phyloP scores from a whole-genome alignment of 2,113 vertebrate genomes.

The Athene cunicularia region DNA sequence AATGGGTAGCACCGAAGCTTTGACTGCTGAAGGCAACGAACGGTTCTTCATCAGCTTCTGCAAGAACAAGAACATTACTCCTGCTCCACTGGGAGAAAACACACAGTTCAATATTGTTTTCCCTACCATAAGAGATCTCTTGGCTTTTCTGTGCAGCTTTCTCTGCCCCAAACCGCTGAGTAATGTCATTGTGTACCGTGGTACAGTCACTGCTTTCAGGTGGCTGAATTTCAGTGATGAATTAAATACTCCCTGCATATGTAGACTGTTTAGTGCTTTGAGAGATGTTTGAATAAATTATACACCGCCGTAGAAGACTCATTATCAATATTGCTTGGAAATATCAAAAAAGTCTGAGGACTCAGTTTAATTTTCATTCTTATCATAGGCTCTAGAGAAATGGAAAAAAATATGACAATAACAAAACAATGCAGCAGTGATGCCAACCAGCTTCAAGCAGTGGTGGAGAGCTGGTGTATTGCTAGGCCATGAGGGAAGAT shows the following conservation, averaged over 20 bases:
- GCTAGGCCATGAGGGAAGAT: not conserved
- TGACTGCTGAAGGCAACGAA: not conserved
- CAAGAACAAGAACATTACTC: not conserved
- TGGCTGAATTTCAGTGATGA: not conserved
- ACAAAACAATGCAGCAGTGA: not conserved
- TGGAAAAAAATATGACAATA: not conserved
- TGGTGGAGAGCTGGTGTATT: not conserved
- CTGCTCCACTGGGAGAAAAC: not conserved
- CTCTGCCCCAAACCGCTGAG: not conserved
- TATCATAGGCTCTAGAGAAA: not conserved
- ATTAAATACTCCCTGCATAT: not conserved
- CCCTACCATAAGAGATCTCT: not conserved
- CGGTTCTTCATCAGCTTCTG: not conserved
- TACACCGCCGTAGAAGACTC: not conserved
- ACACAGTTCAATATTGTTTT: not conserved
- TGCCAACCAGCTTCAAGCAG: not conserved
- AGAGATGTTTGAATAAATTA: not conserved
- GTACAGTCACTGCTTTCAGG: not conserved
- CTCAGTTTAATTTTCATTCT: slow-evolving; percentile 11
- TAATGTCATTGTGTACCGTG: not conserved
- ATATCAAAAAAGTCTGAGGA: not conserved
- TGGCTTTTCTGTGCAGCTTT: not conserved
- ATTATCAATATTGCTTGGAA: slow-evolving; percentile 14
- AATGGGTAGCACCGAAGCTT: not conserved
- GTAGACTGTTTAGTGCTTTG: not conserved